phyloP scores from a whole-genome alignment of 2,797 vertebrate species.

The Phataginus tricuspis region DNA sequence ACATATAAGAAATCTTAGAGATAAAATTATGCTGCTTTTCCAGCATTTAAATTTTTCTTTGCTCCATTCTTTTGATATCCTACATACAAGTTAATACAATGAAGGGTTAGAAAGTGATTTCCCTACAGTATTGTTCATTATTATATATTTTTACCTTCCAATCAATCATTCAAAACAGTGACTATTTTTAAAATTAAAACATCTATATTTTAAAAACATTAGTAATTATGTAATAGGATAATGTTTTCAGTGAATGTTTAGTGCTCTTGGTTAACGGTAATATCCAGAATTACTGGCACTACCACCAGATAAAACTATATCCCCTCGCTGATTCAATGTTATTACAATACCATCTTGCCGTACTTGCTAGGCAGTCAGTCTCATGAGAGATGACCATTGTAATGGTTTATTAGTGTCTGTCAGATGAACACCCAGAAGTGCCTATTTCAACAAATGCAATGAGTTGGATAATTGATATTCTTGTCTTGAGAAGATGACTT shows the following conservation, averaged over 20 bases:
- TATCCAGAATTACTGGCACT: not conserved
- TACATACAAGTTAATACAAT: not conserved
- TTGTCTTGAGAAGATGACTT: not conserved
- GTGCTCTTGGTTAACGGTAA: not conserved
- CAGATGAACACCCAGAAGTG: not conserved
- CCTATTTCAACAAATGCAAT: not conserved
- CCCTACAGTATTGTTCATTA: not conserved
- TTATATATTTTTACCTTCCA: not conserved
- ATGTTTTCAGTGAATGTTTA: not conserved
- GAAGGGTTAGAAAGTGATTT: not conserved
- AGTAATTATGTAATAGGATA: not conserved
- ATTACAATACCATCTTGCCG: not conserved
- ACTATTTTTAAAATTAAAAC: not conserved
- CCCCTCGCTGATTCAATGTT: not conserved
- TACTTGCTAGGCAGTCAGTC: not conserved
- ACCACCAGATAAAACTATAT: not conserved
- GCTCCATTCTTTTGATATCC: not conserved
- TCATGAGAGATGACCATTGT: not conserved
- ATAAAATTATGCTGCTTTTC: not conserved
- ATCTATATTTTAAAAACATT: not conserved
- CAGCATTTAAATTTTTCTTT: not conserved
- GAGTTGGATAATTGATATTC: not conserved
- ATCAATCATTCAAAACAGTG: not conserved
- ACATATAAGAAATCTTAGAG: not conserved
- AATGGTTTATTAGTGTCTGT: not conserved